Base-by-base conservation (phyloP, 2,797 vertebrate species). In the Myotis findleyi region DNA sequence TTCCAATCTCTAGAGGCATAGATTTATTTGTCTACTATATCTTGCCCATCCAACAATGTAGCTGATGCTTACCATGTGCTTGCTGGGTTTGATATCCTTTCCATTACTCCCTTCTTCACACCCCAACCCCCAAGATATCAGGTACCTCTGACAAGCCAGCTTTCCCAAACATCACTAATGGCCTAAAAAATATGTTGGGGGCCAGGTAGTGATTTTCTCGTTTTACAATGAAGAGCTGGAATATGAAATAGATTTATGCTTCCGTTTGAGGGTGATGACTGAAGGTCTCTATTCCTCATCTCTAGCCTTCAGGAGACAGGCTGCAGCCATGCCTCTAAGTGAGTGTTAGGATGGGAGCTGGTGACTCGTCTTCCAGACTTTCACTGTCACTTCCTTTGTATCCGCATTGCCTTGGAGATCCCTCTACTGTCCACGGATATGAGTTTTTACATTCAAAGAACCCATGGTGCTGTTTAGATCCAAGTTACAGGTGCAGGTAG, bases 181-280 rank as follows among this genome's bases (percentile, higher is more conserved):
- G 21, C 33, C 17, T 86, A 30, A 38, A 66, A 71, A 57, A 6
- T 44, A 30, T 21, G 20, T 57, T 66, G 25, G 7, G 4, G 25
- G 49, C 18, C 72, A 87, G 13, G 30, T 66, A 38, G 5, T 38
- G 6, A 75, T 86, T 73, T 79, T 59, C 16, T 25, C 30, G 11
- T 27, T 76, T 62, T 81, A 88, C 82, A 93, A 57, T 87, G 76
- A 82, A 92, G 23, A 80, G 30, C 53, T 81, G 9, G 55, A 77
- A 6, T 73, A 77, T 23, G 53, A 87, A 93, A 16, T 27, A 51
- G 33, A 83, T 30, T 36, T 62, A 13, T 25, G 38, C 64, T 44
- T 87, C 47, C 0, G 3, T 76, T 66, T n/a, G 7, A 79, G 49
- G 33, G 23, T 1, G 11, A 53, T 25, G 64, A 44, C 7, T 44